These are phyloP conservation scores for Papilio dardanus DNA, from an alignment of 1,140 invertebrate genomes.

Conservation along the genomic window DNA sequence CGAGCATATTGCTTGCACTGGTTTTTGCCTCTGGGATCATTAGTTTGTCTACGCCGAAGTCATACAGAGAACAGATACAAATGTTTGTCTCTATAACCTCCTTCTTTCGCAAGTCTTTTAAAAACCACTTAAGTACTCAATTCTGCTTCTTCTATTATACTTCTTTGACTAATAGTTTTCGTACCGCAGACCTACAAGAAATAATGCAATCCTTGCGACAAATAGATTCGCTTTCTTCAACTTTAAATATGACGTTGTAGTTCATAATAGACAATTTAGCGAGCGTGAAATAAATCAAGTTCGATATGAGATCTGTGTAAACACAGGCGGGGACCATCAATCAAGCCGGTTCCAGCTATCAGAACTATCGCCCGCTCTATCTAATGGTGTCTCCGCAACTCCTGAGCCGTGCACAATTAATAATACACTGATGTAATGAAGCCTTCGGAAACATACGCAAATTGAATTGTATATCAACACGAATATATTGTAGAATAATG, in stretches of 20 bases:
- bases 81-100: too few species aligned
- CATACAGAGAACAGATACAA: too few species aligned
- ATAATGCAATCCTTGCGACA: neutral
- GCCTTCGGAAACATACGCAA: constrained; percentile 30
- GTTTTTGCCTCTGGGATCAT: constrained; percentile 21
- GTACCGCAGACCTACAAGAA: too few species aligned
- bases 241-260: neutral
- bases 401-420: constrained; percentile 33
- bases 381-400: constrained; percentile 35
- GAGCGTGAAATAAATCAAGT: constrained; percentile 16
- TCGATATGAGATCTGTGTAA: constrained; percentile 33
- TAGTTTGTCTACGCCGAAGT: neutral
- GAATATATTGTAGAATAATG: constrained; percentile 1
- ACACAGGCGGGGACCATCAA: constrained; percentile 26
- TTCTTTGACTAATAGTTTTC: too few species aligned
- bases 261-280: constrained; percentile 10
- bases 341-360: constrained; percentile 34
- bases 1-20: constrained; percentile 20
- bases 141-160: too few species aligned
- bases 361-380: constrained; percentile 29
- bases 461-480: constrained; percentile 31
- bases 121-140: too few species aligned
- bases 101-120: too few species aligned
- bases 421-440: constrained; percentile 27
- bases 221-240: neutral